Evolutionary conservation across 2,113 vertebrate genomes (phyloP).

Genomic region (Percopsis transmontana): DNA sequence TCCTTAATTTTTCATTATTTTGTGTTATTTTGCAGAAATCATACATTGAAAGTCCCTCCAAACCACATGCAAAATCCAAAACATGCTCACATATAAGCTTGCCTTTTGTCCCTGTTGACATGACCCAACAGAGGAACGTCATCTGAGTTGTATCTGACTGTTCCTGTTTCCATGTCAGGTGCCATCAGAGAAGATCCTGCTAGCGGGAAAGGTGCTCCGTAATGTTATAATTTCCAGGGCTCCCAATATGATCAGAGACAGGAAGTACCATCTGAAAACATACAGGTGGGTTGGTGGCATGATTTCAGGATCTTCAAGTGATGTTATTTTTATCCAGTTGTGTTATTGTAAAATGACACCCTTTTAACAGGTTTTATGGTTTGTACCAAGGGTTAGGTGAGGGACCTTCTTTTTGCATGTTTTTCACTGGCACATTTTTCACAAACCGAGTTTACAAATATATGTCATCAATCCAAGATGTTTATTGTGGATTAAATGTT

Average conservation of each 20-base stretch:
- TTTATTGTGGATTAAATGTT: no score
- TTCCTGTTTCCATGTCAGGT: constrained; percentile 71
- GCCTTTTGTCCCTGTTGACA: constrained; percentile 1
- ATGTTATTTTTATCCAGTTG: no score
- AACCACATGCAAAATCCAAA: constrained; percentile 85
- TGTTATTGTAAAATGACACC: no score
- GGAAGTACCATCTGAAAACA: constrained; percentile 96
- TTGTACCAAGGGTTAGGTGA: no score
- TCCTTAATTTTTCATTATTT: constrained; percentile 58
- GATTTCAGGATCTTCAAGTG: no score
- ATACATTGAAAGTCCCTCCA: constrained; percentile 86
- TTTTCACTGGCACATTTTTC: no score
- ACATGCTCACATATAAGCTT: constrained; percentile 24
- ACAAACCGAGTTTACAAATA: no score
- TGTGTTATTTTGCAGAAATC: constrained; percentile 93
- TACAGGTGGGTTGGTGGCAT: constrained; percentile 85
- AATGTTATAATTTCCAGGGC: constrained; percentile 88
- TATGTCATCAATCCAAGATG: no score
- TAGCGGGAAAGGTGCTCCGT: constrained; percentile 88
- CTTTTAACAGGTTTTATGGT: no score
- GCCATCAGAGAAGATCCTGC: constrained; percentile 93
- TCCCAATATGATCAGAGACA: constrained; percentile 97
- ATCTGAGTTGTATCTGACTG: not conserved
- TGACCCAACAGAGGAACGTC: not conserved
- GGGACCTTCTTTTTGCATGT: no score